These are phyloP conservation scores for Lucifuga dentata DNA, from an alignment of 2,113 vertebrate genomes.

Conservation along the genomic window DNA sequence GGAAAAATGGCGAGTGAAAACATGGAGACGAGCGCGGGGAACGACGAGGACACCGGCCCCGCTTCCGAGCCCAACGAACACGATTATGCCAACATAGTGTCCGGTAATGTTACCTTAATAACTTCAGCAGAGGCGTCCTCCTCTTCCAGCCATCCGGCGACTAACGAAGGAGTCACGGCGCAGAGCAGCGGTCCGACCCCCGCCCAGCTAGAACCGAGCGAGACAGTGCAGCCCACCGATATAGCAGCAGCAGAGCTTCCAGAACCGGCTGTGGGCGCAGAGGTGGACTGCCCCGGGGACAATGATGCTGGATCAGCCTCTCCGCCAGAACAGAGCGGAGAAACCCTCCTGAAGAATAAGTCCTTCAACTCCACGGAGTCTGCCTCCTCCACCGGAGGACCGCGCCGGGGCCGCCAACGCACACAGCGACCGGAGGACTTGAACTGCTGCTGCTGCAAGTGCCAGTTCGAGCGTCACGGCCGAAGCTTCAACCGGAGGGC, in stretches of 20 bases:
- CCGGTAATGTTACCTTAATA: neutral
- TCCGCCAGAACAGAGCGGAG: neutral
- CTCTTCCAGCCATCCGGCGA: neutral
- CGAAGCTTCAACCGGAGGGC: slow-evolving; percentile 73
- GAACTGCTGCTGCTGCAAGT: slow-evolving; percentile 59
- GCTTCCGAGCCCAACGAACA: slow-evolving; percentile 59
- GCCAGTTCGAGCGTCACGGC: slow-evolving; percentile 67
- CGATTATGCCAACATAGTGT: slow-evolving; percentile 59
- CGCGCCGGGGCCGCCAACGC: neutral
- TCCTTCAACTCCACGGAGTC: accelerated
- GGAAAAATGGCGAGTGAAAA: slow-evolving; percentile 50
- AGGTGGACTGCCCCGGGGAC: slow-evolving; percentile 60
- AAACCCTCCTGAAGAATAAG: neutral
- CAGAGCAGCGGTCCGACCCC: neutral
- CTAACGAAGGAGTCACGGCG: neutral
- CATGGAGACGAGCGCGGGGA: neutral
- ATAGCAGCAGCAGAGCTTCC: slow-evolving; percentile 25
- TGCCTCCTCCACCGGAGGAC: accelerated
- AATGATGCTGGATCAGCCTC: neutral
- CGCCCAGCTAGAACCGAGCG: neutral
- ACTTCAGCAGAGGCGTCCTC: slow-evolving; percentile 8
- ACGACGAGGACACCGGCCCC: neutral
- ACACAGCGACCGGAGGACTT: slow-evolving; percentile 51
- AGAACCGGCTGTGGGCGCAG: slow-evolving; percentile 51
- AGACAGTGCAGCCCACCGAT: neutral